A percentile compares a stretch with the other conserved stretches of the same genome.
Conservation (phyloP, 2,888 invertebrate species). For the Leptinotarsa juncta region DNA sequence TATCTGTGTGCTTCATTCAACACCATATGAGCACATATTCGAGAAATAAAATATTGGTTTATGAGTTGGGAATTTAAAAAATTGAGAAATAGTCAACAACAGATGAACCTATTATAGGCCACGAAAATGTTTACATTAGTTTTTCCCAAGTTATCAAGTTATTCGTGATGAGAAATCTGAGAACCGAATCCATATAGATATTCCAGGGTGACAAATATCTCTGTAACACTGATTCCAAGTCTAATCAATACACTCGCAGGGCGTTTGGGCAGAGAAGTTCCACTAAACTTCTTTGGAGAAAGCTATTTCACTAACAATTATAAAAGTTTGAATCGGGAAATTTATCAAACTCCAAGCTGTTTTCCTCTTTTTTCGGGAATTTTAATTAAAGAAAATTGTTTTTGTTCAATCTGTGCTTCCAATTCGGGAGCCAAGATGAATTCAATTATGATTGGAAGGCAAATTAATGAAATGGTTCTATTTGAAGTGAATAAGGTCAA, state of each 20-base stretch:
- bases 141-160: too few relatives aligned
- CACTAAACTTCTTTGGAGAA: conserved; percentile 17
- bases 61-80: too few relatives aligned
- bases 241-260: conserved; percentile 8
- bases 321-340: conserved; percentile 31
- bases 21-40: too few relatives aligned
- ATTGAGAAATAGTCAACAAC: too few relatives aligned
- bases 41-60: too few relatives aligned
- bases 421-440: conserved; percentile 23
- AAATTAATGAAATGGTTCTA: conserved; percentile 23
- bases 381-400: conserved; percentile 31
- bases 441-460: conserved; percentile 24
- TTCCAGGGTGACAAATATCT: background rate
- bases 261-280: background rate
- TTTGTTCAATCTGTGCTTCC: conserved; percentile 27
- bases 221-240: background rate
- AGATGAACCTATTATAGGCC: too few relatives aligned
- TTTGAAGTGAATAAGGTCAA: background rate
- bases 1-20: too few relatives aligned
- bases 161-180: background rate
- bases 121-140: too few relatives aligned
- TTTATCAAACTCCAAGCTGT: conserved; percentile 32
- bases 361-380: conserved; percentile 22
- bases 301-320: conserved; percentile 35
- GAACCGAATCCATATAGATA: background rate